These are phyloP conservation scores for Tribolium castaneum DNA, from an alignment of 1,140 invertebrate genomes.

Conservation along the genomic window DNA sequence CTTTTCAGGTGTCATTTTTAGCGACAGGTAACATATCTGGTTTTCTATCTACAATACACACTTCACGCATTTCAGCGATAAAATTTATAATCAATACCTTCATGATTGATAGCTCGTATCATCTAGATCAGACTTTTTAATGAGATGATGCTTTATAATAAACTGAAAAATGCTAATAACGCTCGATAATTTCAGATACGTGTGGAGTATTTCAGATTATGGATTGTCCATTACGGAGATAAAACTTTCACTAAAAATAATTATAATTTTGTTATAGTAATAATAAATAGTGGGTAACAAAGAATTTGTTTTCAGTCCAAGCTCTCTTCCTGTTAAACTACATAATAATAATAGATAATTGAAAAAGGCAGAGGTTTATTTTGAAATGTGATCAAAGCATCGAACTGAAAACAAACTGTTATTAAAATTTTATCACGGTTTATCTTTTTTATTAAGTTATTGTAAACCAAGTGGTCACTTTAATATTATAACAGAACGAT, in stretches of 20 bases:
- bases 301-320: too few relatives aligned
- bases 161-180: conserved; percentile 32
- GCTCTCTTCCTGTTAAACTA: too few relatives aligned
- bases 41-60: not conserved
- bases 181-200: conserved; percentile 11
- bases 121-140: conserved; percentile 20
- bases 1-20: conserved; percentile 2
- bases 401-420: not conserved
- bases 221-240: conserved; percentile 16
- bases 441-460: not conserved
- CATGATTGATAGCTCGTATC: conserved; percentile 11
- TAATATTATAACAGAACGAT: not conserved
- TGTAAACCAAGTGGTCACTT: not conserved
- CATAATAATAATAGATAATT: not conserved
- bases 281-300: too few relatives aligned
- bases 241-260: not conserved
- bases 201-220: conserved; percentile 18
- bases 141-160: conserved; percentile 24
- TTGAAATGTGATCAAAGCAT: conserved; percentile 6
- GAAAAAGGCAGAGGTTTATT: not conserved
- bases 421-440: not conserved
- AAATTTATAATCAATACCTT: conserved; percentile 16
- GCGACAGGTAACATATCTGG: not conserved
- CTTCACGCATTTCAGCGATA: not conserved
- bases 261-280: not conserved